Base-by-base conservation (phyloP, 2,888 invertebrate species). In the Rotaria sp. region DNA sequence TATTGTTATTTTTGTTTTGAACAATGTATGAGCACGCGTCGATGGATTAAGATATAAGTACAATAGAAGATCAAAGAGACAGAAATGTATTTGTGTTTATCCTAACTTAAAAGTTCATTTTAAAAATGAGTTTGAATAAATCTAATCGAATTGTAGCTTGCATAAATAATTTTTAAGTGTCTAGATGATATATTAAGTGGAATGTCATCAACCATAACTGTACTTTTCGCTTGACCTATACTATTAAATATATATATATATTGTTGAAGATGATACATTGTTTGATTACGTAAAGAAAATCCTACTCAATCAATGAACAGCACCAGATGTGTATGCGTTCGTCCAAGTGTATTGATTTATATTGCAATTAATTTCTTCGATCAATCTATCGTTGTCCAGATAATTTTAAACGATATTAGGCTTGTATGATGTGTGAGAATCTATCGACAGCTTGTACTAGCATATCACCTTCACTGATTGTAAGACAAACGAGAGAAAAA, bases 81-180 rank as follows among this genome's bases (percentile, higher is more conserved):
- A 67, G 67, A 67, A 26, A 67, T 4, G 35, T 67, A 38, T 67
- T 67, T 67, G 67, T 67, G 67, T 67, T 67, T 35, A 35, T 67
- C 67, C 67, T 67, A 67, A 67, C 67, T 67, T 21, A 13, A 67
- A 67, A 67, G 67, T 67, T 67, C 67, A 67, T 67, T 67, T 67
- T 35, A 38, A 35, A 67, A 67, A 30, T 67, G 30, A 67, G 35
- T 35, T 35, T 38, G 67, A 67, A 67, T 67, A 21, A 35, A 21
- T 67, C 35, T 67, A 67, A 67, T 67, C 67, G 67, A 67, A 67
- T 67, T 21, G 35, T 35, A 67, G 21, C 35, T 35, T 35, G 67
- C 35, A 30, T 30, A 67, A 35, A 30, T 35, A 30, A 67, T 30
- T 67, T 38, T 67, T 8, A 4, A 35, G 21, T 67, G 67, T 35